A percentile compares a stretch with the other conserved stretches of the same genome.
Evolutionary conservation across 2,888 invertebrate genomes (phyloP).

Genomic region (Eledona agricola): DNA sequence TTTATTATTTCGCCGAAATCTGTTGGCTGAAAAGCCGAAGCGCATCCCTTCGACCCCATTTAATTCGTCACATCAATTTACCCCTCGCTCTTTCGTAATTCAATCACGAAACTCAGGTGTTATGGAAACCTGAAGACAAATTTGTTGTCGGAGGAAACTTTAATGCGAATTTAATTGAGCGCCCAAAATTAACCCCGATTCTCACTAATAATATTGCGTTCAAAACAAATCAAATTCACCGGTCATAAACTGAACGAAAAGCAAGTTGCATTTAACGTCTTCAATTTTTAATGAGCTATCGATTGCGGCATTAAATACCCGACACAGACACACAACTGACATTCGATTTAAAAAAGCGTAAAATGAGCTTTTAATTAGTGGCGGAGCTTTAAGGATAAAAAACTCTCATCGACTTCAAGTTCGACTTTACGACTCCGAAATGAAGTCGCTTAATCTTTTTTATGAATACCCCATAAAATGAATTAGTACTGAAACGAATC

Average conservation of each 20-base stretch:
- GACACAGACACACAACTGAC: no score
- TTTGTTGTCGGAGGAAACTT: constrained; percentile 14
- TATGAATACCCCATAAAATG: constrained; percentile 20
- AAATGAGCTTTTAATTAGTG: no score
- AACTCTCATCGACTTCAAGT: background rate
- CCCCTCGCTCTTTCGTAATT: background rate
- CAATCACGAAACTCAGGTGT: constrained; percentile 10
- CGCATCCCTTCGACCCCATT: no score
- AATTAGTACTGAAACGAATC: constrained; percentile 7
- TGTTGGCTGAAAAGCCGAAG: no score
- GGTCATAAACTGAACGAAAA: no score
- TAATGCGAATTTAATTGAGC: constrained; percentile 23
- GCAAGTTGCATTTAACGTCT: constrained; percentile 36
- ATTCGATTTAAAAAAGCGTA: no score
- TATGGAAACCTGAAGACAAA: constrained; percentile 10
- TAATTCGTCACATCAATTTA: no score
- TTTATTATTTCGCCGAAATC: no score
- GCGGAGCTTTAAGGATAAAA: no score
- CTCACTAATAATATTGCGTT: constrained; percentile 18
- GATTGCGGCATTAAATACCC: constrained; percentile 43
- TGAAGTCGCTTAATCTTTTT: constrained; percentile 33
- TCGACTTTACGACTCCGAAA: constrained; percentile 21
- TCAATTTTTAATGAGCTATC: constrained; percentile 48
- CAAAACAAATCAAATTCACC: constrained; percentile 38
- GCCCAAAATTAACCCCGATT: constrained; percentile 21